Base-by-base conservation (phyloP, 1,140 invertebrate species). In the Microplitis mediator region DNA sequence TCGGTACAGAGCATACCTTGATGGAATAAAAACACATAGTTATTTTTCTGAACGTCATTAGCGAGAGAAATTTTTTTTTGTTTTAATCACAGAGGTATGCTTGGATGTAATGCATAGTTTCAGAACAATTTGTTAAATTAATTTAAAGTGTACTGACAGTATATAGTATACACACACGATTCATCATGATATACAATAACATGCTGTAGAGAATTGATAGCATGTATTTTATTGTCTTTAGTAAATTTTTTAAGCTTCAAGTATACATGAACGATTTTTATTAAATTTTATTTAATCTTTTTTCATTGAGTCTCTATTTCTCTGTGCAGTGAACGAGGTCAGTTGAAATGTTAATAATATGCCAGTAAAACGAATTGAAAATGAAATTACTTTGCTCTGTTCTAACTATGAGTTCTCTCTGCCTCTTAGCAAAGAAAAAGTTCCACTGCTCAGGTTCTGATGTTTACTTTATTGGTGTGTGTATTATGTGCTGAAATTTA, bases 311-410 rank as follows among this genome's bases (percentile, higher is more conserved):
- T 39, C 39, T 65, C 23, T 65, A 50, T 51, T 35, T 63, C 4
- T 13, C 13, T 13, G 32, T 63, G 31, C 34, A 32, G n/a, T 39
- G 39, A 51, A 65, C 11, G 39, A 65, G 39, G 63, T 51, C 39
- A 64, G 4, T 52, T 23, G 61, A 13, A 63, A 63, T 13, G 61
- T 63, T 36, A 63, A 63, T 63, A 63, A 36, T 63, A 63, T 63
- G 61, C 61, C n/a, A 63, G 11, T 13, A 36, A 32, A 32, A 8
- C 13, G 61, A 35, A 32, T 31, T n/a, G 11, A 32, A 63, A 63
- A 39, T 31, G n/a, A 6, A 14, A 36, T 31, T n/a, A 14, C 14
- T 4, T 32, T 16, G 36, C 13, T 31, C n/a, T 35, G 34, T 13
- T 45, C 11, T 45, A 45, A 45, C 39, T 8, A 45, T 45, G 6